Conservation (phyloP, 2,797 vertebrate species). For the Arctocebus calabarensis region DNA sequence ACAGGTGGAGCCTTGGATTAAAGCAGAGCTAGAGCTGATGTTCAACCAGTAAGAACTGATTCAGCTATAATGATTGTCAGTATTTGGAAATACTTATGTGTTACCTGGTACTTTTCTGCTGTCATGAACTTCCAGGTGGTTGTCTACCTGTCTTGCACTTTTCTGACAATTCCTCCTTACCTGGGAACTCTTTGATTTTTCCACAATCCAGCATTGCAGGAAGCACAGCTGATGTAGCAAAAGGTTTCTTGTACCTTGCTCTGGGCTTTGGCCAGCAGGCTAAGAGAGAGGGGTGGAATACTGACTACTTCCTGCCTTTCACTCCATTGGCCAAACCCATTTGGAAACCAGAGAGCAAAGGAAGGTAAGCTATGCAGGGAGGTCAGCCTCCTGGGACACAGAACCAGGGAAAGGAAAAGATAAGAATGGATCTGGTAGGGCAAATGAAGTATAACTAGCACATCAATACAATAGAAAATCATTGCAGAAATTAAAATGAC, state of each 20-base stretch:
- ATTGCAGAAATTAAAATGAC: conserved; percentile 45
- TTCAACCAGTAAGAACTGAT: not conserved
- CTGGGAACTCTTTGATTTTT: not conserved
- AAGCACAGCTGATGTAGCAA: not conserved
- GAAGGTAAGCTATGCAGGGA: not conserved
- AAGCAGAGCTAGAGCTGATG: not conserved
- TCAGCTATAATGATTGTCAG: not conserved
- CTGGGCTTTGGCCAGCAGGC: not conserved
- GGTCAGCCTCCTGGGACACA: not conserved
- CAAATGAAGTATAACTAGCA: not conserved
- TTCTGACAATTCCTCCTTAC: not conserved
- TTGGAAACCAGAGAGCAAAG: not conserved
- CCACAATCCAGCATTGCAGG: not conserved
- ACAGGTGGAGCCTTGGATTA: not conserved
- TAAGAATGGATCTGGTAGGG: not conserved
- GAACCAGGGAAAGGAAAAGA: not conserved
- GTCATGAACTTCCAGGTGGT: not conserved
- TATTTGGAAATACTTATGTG: not conserved
- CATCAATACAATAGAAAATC: not conserved
- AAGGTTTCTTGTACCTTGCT: not conserved
- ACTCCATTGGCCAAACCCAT: not conserved
- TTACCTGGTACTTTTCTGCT: not conserved
- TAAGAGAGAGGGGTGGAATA: not conserved
- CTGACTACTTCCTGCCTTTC: not conserved
- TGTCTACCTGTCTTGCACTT: not conserved